phyloP scores from a whole-genome alignment of 2,113 vertebrate genomes.

The Hippocampus comes region DNA sequence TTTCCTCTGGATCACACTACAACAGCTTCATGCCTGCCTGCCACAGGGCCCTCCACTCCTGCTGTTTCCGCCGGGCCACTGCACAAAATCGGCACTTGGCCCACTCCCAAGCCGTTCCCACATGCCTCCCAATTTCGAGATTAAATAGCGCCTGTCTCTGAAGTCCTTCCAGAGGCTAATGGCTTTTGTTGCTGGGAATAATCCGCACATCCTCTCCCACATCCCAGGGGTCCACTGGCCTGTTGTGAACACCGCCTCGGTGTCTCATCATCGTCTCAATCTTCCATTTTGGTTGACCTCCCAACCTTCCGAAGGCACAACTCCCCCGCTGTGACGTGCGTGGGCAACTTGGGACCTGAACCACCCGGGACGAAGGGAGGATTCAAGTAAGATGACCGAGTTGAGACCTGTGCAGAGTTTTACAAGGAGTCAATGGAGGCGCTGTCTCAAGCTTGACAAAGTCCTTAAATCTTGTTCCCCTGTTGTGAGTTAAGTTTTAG shows the following conservation, averaged over 20 bases:
- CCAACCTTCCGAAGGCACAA: slow-evolving; percentile 37
- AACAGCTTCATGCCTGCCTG: slow-evolving; percentile 50
- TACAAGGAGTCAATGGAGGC: slow-evolving; percentile 54
- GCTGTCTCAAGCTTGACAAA: slow-evolving; percentile 61
- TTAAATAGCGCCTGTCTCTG: slow-evolving; percentile 77
- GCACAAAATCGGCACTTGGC: slow-evolving; percentile 69
- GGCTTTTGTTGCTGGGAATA: slow-evolving; percentile 81
- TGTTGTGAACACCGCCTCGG: slow-evolving; percentile 52
- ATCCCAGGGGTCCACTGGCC: slow-evolving; percentile 71
- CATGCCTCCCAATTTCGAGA: slow-evolving; percentile 77
- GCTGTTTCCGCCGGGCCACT: slow-evolving; percentile 64
- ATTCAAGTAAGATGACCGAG: slow-evolving; percentile 39
- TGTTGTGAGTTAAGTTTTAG: slow-evolving; percentile 46
- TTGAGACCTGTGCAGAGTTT: slow-evolving; percentile 51
- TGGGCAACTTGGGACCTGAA: slow-evolving; percentile 41
- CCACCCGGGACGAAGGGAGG: slow-evolving; percentile 47
- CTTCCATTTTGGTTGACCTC: slow-evolving; percentile 53
- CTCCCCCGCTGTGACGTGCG: slow-evolving; percentile 33
- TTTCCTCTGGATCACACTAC: slow-evolving; percentile 48
- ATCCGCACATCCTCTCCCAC: slow-evolving; percentile 81
- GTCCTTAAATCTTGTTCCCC: slow-evolving; percentile 53
- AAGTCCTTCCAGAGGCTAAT: slow-evolving; percentile 79
- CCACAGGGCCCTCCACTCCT: slow-evolving; percentile 46
- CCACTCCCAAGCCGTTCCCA: slow-evolving; percentile 65
- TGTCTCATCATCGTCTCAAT: slow-evolving; percentile 62